Percentiles rank a stretch among this genome's conserved stretches.
Evolutionary conservation across 2,797 vertebrate species (phyloP).

Genomic region (Enteromius viviparus): DNA sequence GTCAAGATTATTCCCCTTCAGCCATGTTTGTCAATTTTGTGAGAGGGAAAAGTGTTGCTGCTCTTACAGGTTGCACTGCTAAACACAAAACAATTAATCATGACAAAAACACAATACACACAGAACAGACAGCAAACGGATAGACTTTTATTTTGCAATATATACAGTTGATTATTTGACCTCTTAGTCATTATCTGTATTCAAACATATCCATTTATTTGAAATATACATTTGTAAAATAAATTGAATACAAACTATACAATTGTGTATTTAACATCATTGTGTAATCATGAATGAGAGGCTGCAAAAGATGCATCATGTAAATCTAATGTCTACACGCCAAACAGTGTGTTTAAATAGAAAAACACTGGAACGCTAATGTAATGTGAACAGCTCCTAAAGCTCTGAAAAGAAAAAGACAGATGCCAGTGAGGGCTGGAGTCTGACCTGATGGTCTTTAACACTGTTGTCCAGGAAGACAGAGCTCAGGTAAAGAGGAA

Average conservation of each 20-base stretch:
- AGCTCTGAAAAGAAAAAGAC: neutral
- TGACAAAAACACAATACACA: neutral
- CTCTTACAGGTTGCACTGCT: neutral
- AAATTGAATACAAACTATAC: neutral
- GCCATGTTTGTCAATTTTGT: neutral
- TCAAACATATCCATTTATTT: neutral
- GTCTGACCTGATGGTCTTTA: neutral
- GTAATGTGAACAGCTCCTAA: neutral
- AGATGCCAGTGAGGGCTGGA: neutral
- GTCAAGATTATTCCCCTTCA: neutral
- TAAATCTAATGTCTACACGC: neutral
- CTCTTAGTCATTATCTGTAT: neutral
- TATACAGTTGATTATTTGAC: neutral
- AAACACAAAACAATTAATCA: neutral
- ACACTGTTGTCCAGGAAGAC: slow-evolving; percentile 13
- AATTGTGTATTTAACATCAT: neutral
- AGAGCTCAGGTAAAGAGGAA: slow-evolving; percentile 19
- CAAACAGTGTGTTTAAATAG: neutral
- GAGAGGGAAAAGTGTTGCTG: neutral
- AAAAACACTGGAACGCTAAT: neutral
- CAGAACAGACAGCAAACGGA: neutral
- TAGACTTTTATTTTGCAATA: neutral
- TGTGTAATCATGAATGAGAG: neutral
- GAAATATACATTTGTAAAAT: neutral
- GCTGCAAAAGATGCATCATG: neutral